Percentiles rank a stretch among this genome's conserved stretches.
Conservation (phyloP, 2,797 vertebrate genomes). For the Vireo griseus region DNA sequence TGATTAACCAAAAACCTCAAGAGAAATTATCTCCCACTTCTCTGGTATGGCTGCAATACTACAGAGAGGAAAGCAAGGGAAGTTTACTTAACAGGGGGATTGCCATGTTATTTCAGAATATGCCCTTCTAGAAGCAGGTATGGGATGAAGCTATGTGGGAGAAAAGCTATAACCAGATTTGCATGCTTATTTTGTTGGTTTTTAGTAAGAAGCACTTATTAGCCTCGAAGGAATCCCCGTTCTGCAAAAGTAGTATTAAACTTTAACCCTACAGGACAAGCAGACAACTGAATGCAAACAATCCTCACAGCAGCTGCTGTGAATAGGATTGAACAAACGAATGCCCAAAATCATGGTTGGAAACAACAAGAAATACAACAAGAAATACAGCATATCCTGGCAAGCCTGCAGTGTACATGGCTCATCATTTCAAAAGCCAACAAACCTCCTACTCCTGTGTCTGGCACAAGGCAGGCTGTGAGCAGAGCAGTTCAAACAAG, state of each 20-base stretch:
- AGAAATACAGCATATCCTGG: background rate
- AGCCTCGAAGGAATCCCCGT: background rate
- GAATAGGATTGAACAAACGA: conserved; percentile 9
- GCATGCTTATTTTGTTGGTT: background rate
- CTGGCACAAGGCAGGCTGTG: background rate
- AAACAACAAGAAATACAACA: conserved; percentile 18
- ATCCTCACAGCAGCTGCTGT: conserved; percentile 50
- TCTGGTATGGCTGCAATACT: background rate
- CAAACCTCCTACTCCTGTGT: background rate
- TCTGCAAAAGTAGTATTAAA: background rate
- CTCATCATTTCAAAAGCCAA: background rate
- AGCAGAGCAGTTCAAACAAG: background rate
- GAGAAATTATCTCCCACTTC: background rate
- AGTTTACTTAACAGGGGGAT: background rate
- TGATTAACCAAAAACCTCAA: background rate
- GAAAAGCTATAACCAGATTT: background rate
- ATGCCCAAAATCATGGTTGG: conserved; percentile 18
- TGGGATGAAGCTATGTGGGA: background rate
- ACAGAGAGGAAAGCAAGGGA: background rate
- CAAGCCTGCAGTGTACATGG: background rate
- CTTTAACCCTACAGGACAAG: conserved; percentile 15
- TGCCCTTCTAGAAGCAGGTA: background rate
- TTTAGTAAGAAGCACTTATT: background rate
- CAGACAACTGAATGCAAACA: conserved; percentile 43
- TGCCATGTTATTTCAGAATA: background rate